phyloP scores from a whole-genome alignment of 2,113 vertebrate genomes.

The Hippocampus abdominalis region DNA sequence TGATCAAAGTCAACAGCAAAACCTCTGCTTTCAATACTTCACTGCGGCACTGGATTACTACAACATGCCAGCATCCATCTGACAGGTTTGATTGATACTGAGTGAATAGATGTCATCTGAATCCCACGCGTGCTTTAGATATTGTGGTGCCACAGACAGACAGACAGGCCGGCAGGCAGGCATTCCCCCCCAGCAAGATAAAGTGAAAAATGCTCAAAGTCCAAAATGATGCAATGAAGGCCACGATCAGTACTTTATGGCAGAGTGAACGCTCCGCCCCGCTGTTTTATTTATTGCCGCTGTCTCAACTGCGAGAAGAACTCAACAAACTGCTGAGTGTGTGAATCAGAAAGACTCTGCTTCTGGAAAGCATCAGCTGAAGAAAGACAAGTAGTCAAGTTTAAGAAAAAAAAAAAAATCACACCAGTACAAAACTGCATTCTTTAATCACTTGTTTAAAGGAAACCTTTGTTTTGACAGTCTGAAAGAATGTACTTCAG shows the following conservation, averaged over 20 bases:
- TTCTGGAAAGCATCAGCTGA: conserved; percentile 16
- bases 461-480: not conserved
- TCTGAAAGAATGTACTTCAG: not conserved
- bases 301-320: conserved; percentile 44
- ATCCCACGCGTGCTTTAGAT: conserved; percentile 31
- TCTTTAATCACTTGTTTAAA: not conserved
- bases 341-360: conserved; percentile 39
- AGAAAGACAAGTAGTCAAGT: conserved; percentile 25
- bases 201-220: conserved; percentile 29
- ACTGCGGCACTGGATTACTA: conserved; percentile 48
- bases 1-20: conserved; percentile 73
- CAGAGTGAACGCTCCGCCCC: conserved; percentile 30
- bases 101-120: conserved; percentile 43
- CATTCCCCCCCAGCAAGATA: conserved; percentile 8
- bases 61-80: conserved; percentile 50
- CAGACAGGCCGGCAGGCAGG: conserved; percentile 14
- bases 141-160: conserved; percentile 39
- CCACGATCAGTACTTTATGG: conserved; percentile 40
- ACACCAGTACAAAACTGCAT: not conserved
- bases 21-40: conserved; percentile 67
- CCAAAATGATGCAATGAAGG: conserved; percentile 52
- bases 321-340: conserved; percentile 38
- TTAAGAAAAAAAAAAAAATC: too few relatives aligned
- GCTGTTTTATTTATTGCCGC: conserved; percentile 49
- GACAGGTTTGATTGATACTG: conserved; percentile 52